Conservation (phyloP, 2,113 vertebrate genomes). For the Semicossyphus pulcher region DNA sequence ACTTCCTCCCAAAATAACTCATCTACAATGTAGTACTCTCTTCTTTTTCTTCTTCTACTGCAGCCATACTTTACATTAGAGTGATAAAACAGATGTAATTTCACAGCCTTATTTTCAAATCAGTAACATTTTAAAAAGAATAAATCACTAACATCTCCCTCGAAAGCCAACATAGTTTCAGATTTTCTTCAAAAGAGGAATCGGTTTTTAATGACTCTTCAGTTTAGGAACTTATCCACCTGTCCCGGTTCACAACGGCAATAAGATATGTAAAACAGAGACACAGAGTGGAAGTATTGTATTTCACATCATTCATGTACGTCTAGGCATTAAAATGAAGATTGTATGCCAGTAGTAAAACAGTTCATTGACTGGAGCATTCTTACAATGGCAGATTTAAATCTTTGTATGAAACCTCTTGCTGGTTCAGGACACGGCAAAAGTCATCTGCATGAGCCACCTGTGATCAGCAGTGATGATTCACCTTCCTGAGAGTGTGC, state of each 20-base stretch:
- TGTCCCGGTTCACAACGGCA: constrained; percentile 22
- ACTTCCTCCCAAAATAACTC: too few species aligned
- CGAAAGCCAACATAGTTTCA: constrained; percentile 3
- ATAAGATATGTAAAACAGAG: constrained; percentile 26
- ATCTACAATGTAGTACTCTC: background rate
- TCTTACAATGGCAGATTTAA: constrained; percentile 13
- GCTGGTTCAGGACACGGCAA: background rate
- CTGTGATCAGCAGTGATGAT: too few species aligned
- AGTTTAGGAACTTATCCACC: constrained; percentile 19
- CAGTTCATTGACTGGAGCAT: constrained; percentile 29
- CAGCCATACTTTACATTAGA: constrained; percentile 8
- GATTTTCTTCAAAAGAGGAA: background rate
- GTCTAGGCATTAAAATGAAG: constrained; percentile 54
- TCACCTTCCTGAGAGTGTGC: background rate
- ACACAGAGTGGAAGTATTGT: constrained; percentile 37
- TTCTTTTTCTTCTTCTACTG: background rate
- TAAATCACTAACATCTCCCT: constrained; percentile 34
- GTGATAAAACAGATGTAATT: constrained; percentile 32
- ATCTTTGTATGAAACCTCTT: constrained; percentile 23
- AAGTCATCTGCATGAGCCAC: background rate
- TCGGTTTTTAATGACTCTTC: constrained; percentile 1
- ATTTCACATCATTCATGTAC: constrained; percentile 40
- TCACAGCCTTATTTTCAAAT: constrained; percentile 21
- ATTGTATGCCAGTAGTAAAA: constrained; percentile 25
- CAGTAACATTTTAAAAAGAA: constrained; percentile 19